Base-by-base conservation (phyloP, 2,797 vertebrate genomes). In the Eidolon dupreanum region DNA sequence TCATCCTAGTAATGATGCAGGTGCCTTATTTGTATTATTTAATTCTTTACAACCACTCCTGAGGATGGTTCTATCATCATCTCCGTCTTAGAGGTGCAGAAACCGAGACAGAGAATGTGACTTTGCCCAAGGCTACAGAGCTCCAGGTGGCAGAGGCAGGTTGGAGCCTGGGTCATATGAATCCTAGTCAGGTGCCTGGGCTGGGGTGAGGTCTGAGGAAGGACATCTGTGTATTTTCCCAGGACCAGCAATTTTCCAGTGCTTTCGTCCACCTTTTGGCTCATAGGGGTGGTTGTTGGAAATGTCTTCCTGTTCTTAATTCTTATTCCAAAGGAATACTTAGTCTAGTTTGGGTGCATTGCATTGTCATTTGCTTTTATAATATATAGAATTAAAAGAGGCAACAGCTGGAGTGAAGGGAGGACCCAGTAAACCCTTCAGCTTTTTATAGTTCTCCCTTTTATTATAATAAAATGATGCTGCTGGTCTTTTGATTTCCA, bases 401-500 rank as follows among this genome's bases (percentile, higher is more conserved):
- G 2, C 31, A 61, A 73, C 20, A 38, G 57, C 66, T 57, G 63
- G 33, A 78, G 46, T 36, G 36, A 49, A 63, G 49, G 41, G 46
- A 55, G 68, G 24, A 10, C 36, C 38, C 22, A 6, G 61, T 24
- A 43, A 43, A 22, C 22, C 28, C 31, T 70, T n/a, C 46, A 19
- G 46, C 22, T 92, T 97, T 87, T 61, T 53, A 0, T 31, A 59
- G 28, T 33, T 82, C 57, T 70, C 31, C 26, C 7, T 93, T 91
- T 95, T 41, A 28, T 90, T 46, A n/a, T 16, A 73, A 41, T 46
- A 36, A 79, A 68, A 38, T 59, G 36, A n/a, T 28, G 38, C 22
- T 41, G 36, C 36, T 88, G 78, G 43, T 79, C 71, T 95, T 94
- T 73, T 78, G 38, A n/a, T 86, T 94, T 82, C 68, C n/a, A 61